A percentile compares a stretch with the other conserved stretches of the same genome.
Evolutionary conservation across 2,113 vertebrate species (phyloP).

Genomic region (Piprites chloris): DNA sequence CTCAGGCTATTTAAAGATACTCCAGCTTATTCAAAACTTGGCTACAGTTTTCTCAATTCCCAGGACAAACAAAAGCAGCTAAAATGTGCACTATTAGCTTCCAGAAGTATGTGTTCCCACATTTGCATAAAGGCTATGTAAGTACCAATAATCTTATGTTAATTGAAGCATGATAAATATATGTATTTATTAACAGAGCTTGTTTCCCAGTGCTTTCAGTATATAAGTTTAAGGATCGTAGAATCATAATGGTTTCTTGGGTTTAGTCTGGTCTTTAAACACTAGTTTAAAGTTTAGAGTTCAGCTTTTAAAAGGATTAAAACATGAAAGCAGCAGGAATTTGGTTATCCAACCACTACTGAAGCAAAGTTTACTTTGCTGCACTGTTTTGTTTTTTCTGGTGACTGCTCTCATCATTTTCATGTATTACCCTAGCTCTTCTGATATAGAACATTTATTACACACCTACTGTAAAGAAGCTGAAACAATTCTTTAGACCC

Average conservation of each 20-base stretch:
- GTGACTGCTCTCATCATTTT: neutral
- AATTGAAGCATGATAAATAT: neutral
- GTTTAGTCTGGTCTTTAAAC: neutral
- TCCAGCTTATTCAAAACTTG: neutral
- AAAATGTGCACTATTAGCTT: neutral
- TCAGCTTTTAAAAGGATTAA: conserved; percentile 21
- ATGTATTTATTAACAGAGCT: neutral
- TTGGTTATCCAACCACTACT: neutral
- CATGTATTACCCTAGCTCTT: neutral
- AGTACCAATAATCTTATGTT: neutral
- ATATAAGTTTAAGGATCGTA: rapidly evolving
- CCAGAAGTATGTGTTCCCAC: neutral
- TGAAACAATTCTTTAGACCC: neutral
- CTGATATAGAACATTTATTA: neutral
- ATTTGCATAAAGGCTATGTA: neutral
- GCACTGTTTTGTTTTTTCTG: neutral
- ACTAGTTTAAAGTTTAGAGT: no score
- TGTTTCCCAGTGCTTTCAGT: neutral
- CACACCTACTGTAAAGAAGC: neutral
- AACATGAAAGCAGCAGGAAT: neutral
- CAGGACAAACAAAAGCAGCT: neutral
- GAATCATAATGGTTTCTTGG: neutral
- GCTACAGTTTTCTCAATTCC: neutral
- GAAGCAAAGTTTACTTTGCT: neutral
- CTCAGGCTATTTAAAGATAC: neutral